A percentile compares a stretch with the other conserved stretches of the same genome.
Conservation (phyloP, 30 jellyfish, hydroid and myxozoan genomes). For the Clytia hemisphaerica region DNA sequence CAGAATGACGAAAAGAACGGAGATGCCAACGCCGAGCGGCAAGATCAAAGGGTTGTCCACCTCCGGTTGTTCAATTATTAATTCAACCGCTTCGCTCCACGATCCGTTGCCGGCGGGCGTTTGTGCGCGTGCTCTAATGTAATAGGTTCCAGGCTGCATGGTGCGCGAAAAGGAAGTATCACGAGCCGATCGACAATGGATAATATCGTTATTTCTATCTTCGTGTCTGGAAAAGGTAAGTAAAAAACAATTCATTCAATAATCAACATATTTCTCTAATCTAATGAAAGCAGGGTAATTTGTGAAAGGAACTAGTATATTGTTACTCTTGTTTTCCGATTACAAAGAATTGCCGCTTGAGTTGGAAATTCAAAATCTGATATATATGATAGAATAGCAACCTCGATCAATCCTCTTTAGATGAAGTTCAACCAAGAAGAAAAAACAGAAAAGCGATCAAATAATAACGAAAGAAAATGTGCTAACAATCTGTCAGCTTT, state of each 20-base stretch:
- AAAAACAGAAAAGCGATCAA: too few relatives aligned
- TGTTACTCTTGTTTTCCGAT: too few relatives aligned
- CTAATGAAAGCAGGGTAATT: too few relatives aligned
- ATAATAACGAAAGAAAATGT: neutral
- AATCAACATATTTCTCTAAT: neutral
- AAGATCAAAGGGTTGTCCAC: slow-evolving; percentile 12
- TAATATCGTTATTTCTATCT: slow-evolving; percentile 39
- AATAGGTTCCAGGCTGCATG: slow-evolving; percentile 71
- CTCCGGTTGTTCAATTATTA: slow-evolving; percentile 26
- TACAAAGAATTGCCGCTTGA: too few relatives aligned
- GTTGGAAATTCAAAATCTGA: too few relatives aligned
- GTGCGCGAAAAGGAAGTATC: slow-evolving; percentile 45
- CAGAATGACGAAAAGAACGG: slow-evolving; percentile 54
- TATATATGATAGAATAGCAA: too few relatives aligned
- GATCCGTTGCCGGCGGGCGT: slow-evolving; percentile 91
- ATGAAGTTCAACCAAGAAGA: too few relatives aligned
- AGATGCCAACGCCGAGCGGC: slow-evolving; percentile 51
- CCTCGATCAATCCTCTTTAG: too few relatives aligned
- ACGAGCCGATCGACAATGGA: slow-evolving; percentile 56
- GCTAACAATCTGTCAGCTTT: too few relatives aligned
- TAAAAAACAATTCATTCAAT: neutral
- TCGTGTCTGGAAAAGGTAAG: too few relatives aligned
- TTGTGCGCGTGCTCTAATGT: slow-evolving; percentile 55
- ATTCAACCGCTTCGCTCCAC: slow-evolving; percentile 47
- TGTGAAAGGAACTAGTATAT: too few relatives aligned